Evolutionary conservation across 2,113 vertebrate species (phyloP), one percentile per base, ranked within the genome.

Genomic region (Microcebus murinus): DNA sequence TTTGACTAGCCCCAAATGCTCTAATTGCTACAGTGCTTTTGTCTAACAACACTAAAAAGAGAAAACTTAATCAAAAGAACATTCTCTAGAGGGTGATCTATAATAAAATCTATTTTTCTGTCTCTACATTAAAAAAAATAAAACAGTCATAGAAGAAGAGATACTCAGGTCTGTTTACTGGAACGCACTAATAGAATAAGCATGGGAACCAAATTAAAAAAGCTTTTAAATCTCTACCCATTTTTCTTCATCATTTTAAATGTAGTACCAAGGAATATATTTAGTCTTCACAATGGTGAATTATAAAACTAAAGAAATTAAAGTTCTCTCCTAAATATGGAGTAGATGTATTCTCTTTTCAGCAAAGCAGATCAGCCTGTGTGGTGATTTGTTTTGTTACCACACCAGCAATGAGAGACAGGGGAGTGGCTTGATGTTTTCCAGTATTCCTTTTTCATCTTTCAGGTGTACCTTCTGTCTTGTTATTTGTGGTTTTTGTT

Each of bases 181-280:
- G 90, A 94, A 97, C 8, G 6, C 76, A 86, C 14, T 95, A 97
- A 96, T 95, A 90, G 55, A 93, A 97, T 96, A 97, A 97, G n/a
- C 59, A 65, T 59, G 82, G 59, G 98, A 95, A 98, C 76, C 29
- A 92, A 73, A 97, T 96, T 96, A 8, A 70, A 97, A 96, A 95
- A 93, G 92, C 95, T 96, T 97, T 97, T 97, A 95, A 96, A 96
- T 65, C 29, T 73, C 68, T 59, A 21, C 94, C 96, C 96, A 95
- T 97, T 96, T 97, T 94, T 96, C 90, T 94, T 91, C 86, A 95
- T 97, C 79, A 85, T 82, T 97, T 95, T 95, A 81, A 97, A 94
- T 96, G 83, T 80, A 70, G 77, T 96, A 71, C 50, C 55, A 92
- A 82, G 74, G 59, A 86, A 88, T 79, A 68, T 88, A 94, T 96